phyloP scores from a whole-genome alignment of 2,113 vertebrate genomes.

The Pelusios castaneus region DNA sequence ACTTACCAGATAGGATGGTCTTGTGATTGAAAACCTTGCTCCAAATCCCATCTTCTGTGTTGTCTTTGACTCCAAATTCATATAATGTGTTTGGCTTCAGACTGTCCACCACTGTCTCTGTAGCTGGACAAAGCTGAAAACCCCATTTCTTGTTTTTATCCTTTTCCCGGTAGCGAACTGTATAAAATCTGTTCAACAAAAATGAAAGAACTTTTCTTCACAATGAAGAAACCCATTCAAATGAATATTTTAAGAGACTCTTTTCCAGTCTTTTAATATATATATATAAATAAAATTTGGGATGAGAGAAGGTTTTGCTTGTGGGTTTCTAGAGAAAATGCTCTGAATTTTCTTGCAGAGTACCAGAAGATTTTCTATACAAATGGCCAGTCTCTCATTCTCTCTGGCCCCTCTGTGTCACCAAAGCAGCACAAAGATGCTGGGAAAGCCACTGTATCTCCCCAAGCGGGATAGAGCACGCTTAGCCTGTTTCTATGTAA shows the following conservation, averaged over 20 bases:
- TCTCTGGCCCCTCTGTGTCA: not conserved
- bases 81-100: conserved; percentile 91
- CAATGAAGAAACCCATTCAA: not conserved
- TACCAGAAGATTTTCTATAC: not conserved
- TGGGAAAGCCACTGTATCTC: not conserved
- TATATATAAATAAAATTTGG: too few relatives aligned
- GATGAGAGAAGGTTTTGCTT: not conserved
- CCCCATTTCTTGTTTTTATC: conserved; percentile 91
- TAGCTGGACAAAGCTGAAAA: conserved; percentile 93
- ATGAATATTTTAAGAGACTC: not conserved
- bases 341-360: not conserved
- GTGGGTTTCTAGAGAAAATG: not conserved
- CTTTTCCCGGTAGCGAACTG: conserved; percentile 94
- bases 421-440: not conserved
- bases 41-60: conserved; percentile 85
- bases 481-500: too few relatives aligned
- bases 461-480: not conserved
- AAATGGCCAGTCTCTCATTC: not conserved
- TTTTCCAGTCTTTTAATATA: not conserved
- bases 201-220: not conserved
- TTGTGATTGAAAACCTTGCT: conserved; percentile 89
- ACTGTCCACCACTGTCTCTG: conserved; percentile 91
- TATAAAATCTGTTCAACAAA: conserved; percentile 85
- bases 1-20: conserved; percentile 84
- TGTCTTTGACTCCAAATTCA: conserved; percentile 94